phyloP scores from a whole-genome alignment of 2,797 vertebrate genomes.

The Danio choprae region DNA sequence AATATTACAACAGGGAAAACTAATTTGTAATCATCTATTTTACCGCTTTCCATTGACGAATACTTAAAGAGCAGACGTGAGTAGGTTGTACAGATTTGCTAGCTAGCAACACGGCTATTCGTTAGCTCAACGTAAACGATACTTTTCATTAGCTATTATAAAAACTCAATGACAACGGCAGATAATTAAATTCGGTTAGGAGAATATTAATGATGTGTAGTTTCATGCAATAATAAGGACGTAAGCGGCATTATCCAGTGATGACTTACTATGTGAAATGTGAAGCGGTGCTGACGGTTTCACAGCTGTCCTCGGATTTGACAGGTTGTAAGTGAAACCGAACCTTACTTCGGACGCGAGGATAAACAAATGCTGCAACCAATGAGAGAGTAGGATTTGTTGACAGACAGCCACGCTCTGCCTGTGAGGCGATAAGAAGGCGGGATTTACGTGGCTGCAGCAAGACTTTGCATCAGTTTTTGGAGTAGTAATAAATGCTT shows the following conservation, averaged over 20 bases:
- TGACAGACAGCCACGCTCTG: neutral
- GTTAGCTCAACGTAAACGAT: slow-evolving; percentile 49
- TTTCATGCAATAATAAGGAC: neutral
- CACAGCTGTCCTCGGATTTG: slow-evolving; percentile 57
- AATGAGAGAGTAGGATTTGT: slow-evolving; percentile 14
- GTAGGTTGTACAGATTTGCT: neutral
- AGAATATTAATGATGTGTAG: neutral
- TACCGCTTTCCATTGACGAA: slow-evolving; percentile 17
- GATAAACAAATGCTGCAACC: slow-evolving; percentile 51
- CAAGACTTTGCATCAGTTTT: neutral
- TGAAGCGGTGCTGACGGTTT: slow-evolving; percentile 36
- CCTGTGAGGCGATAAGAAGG: neutral
- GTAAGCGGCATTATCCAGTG: slow-evolving; percentile 1
- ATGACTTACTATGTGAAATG: slow-evolving; percentile 39
- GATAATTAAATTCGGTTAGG: neutral
- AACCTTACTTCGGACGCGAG: slow-evolving; percentile 49
- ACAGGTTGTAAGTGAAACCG: slow-evolving; percentile 70
- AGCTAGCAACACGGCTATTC: slow-evolving; percentile 43
- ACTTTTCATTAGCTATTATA: neutral
- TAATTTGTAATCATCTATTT: too few species aligned
- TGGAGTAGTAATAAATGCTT: neutral
- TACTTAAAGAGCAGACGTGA: neutral
- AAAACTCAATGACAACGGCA: slow-evolving; percentile 9
- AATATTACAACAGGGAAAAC: neutral
- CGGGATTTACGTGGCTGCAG: slow-evolving; percentile 13